Percentiles rank a stretch among this genome's conserved stretches.
Conservation (phyloP, 2,888 invertebrate species). For the Balanococcus diminutus region DNA sequence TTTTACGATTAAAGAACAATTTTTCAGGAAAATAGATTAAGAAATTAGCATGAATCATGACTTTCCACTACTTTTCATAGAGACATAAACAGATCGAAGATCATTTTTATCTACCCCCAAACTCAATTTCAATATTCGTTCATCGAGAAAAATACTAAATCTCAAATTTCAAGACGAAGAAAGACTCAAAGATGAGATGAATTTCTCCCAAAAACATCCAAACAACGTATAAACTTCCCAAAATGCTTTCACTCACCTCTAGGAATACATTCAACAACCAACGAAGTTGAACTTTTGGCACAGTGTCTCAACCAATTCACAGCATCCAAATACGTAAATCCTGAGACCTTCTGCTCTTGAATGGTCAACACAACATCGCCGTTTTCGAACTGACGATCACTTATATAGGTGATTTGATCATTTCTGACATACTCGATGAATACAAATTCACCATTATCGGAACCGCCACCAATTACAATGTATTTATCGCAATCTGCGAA, state of each 20-base stretch:
- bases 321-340: conserved; percentile 66
- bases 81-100: too few species aligned
- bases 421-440: conserved; percentile 60
- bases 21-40: too few species aligned
- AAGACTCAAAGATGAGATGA: too few species aligned
- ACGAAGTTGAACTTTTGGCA: conserved; percentile 64
- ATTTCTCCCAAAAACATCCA: too few species aligned
- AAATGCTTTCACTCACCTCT: conserved; percentile 61
- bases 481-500: conserved; percentile 62
- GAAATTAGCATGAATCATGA: too few species aligned
- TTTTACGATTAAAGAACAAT: too few species aligned
- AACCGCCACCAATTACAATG: conserved; percentile 64
- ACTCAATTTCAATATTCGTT: too few species aligned
- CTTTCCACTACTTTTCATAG: too few species aligned
- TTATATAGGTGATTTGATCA: conserved; percentile 58
- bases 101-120: too few species aligned
- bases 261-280: conserved; percentile 65
- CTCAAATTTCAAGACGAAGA: too few species aligned
- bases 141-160: too few species aligned
- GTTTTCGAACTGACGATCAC: conserved; percentile 58
- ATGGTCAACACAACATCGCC: conserved; percentile 64
- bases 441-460: conserved; percentile 63
- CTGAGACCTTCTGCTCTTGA: conserved; percentile 66
- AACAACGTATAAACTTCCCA: background rate
- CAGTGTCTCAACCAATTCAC: conserved; percentile 65